Evolutionary conservation across 1,140 invertebrate genomes (phyloP), one percentile per base, ranked within the genome.

Genomic region (Grapholita molesta): DNA sequence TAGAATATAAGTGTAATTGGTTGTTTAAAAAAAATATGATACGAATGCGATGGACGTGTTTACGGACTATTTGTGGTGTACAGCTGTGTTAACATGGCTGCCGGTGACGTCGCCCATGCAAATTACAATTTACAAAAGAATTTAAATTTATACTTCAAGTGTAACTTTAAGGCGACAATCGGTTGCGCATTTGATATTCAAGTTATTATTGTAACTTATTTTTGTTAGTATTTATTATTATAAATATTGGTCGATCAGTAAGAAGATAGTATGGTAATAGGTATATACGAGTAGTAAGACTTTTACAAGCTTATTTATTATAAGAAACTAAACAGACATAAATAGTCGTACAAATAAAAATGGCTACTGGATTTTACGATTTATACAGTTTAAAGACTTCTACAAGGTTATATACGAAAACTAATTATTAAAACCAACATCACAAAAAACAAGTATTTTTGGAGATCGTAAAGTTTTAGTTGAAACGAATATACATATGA

Each of bases 1-100:
- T 28, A 28, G 55, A 28, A 23, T 12, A 61, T 55, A 55, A 55
- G 33, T n/a, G 18, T 64, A 42, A 48, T 52, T 9, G n/a, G 66
- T 68, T 32, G 30, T 30, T 33, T 35, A n/a, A 38, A 18, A n/a
- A 38, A 69, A 67, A 67, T 64, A 70, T 15, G n/a, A 75, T 65
- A 74, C 68, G 70, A 77, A 75, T 71, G 75, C 74, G 77, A 83
- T 76, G 70, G 76, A 78, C 76, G 74, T 79, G 75, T 77, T 77
- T 72, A 76, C 73, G 42, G 70, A 75, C 61, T 74, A 61, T 61
- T 61, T 61, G 68, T 71, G 71, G 65, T 78, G 67, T 75, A 68
- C 76, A 80, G 78, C 76, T 80, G 78, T 77, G 64, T 67, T 77
- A 77, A 76, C 66, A 61, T 32, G 71, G 68, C 33, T 24, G 61